phyloP scores from a whole-genome alignment of 2,888 invertebrate species.

The Lasiommata megera region DNA sequence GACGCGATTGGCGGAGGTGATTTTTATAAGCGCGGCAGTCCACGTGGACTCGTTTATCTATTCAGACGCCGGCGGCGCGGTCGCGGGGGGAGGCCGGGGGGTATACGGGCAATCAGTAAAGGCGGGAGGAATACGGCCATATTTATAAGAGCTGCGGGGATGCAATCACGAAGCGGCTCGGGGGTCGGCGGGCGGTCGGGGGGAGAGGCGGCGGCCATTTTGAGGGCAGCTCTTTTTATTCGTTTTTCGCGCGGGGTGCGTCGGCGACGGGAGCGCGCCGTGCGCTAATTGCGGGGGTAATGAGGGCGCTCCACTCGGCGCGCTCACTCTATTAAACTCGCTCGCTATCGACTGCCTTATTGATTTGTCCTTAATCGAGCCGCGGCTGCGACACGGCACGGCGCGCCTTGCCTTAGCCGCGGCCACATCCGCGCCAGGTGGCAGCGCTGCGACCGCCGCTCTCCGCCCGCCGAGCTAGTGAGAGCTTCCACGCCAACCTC shows the following conservation, averaged over 20 bases:
- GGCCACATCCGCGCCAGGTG: constrained; percentile 56
- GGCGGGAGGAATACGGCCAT: constrained; percentile 82
- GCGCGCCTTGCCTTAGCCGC: constrained; percentile 11
- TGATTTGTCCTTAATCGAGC: constrained; percentile 78
- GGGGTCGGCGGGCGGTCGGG: constrained; percentile 69
- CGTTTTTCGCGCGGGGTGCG: constrained; percentile 82
- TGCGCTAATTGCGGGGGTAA: constrained; percentile 82
- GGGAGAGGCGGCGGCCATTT: constrained; percentile 85
- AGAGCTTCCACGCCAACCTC: no score
- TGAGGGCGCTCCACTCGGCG: constrained; percentile 79
- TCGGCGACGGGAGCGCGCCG: constrained; percentile 76
- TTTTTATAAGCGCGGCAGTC: constrained; percentile 80
- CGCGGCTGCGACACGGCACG: constrained; percentile 47
- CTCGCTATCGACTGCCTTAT: constrained; percentile 79
- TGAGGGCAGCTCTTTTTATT: constrained; percentile 86
- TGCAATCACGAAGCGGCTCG: constrained; percentile 82
- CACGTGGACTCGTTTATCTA: constrained; percentile 83
- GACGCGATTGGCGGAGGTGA: constrained; percentile 64
- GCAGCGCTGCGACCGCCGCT: constrained; percentile 45
- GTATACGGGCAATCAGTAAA: constrained; percentile 83
- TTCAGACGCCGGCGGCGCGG: constrained; percentile 82
- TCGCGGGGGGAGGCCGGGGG: constrained; percentile 79
- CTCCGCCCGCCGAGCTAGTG: constrained; percentile 7
- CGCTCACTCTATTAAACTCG: constrained; percentile 79
- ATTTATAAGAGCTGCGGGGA: constrained; percentile 83